Base-by-base conservation (phyloP, 2,888 invertebrate genomes). In the Drosophila lutescens region DNA sequence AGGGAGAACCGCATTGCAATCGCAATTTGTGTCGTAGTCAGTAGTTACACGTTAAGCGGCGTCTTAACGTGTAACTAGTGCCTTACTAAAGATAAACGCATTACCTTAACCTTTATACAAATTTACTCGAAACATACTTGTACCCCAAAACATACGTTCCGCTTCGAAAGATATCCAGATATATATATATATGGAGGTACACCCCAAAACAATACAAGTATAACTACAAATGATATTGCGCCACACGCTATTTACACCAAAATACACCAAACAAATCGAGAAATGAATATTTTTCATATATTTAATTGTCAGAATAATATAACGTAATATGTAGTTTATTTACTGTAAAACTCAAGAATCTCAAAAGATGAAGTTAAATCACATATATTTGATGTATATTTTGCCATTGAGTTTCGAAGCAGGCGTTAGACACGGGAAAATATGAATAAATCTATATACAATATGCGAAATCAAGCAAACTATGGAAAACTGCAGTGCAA, bases 21-120 rank as follows among this genome's bases (percentile, higher is more conserved):
- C 46, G 74, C 63, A 74, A 73, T 69, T 70, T 83, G 85, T 63
- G 78, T 76, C 75, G 81, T 90, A 90, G 92, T 92, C 92, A 47
- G 91, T 91, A 91, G 91, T 91, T 91, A 88, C 91, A 91, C 90
- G 91, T 90, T 91, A 80, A 87, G 47, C 79, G 79, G 26, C 40
- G 46, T 38, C 44, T 47, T 58, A 87, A 90, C 89, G 91, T 91
- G 91, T 91, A 91, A 89, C 91, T 92, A 91, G 91, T 91, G 91
- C 91, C 91, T 91, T 91, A 91, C 90, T 80, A 90, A 90, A 86
- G 78, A 89, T 86, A 81, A 89, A 91, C 90, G 88, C 87, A 91
- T 88, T 90, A 90, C 90, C 91, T 90, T 87, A 90, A 83, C 78
- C 78, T 85, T 81, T 79, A 86, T 85, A 85, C 89, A 85, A 85